Evolutionary conservation across 2,888 invertebrate genomes (phyloP).

Genomic region (Pollenia angustigena): DNA sequence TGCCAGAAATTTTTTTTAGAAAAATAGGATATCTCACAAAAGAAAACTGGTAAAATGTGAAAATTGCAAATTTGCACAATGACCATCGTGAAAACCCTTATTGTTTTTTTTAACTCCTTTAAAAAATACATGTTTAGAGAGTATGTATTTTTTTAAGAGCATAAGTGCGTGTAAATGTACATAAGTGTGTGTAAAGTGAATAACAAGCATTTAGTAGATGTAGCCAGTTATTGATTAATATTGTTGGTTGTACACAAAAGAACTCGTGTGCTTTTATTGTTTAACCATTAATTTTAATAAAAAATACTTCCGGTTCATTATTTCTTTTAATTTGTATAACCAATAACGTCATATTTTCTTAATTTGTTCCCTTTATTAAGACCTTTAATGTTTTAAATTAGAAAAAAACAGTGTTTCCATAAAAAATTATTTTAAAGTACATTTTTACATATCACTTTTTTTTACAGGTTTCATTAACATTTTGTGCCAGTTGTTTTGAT

Average conservation of each 20-base stretch:
- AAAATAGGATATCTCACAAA: too few relatives aligned
- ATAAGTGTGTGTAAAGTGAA: not conserved
- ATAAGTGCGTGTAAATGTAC: not conserved
- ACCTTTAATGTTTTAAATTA: slow-evolving; percentile 1
- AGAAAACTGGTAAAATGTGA: too few relatives aligned
- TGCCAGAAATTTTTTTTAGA: too few relatives aligned
- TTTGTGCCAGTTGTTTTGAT: slow-evolving; percentile 48
- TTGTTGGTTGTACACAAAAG: slow-evolving; percentile 1
- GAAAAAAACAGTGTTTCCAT: not conserved
- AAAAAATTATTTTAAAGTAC: not conserved
- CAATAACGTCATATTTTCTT: not conserved
- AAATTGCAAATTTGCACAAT: too few relatives aligned
- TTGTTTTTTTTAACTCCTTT: too few relatives aligned
- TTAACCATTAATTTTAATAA: slow-evolving; percentile 55
- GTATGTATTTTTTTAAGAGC: not conserved
- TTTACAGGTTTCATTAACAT: slow-evolving; percentile 52
- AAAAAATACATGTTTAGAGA: too few relatives aligned
- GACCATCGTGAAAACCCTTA: too few relatives aligned
- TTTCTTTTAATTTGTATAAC: slow-evolving; percentile 31
- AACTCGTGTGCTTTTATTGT: slow-evolving; percentile 46
- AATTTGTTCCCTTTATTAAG: not conserved
- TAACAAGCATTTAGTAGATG: not conserved
- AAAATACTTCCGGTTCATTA: slow-evolving; percentile 68
- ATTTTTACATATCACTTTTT: not conserved
- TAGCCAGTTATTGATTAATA: slow-evolving; percentile 35